These are phyloP conservation scores for Microhierax caerulescens DNA, from an alignment of 2,797 vertebrate genomes.

Conservation along the genomic window DNA sequence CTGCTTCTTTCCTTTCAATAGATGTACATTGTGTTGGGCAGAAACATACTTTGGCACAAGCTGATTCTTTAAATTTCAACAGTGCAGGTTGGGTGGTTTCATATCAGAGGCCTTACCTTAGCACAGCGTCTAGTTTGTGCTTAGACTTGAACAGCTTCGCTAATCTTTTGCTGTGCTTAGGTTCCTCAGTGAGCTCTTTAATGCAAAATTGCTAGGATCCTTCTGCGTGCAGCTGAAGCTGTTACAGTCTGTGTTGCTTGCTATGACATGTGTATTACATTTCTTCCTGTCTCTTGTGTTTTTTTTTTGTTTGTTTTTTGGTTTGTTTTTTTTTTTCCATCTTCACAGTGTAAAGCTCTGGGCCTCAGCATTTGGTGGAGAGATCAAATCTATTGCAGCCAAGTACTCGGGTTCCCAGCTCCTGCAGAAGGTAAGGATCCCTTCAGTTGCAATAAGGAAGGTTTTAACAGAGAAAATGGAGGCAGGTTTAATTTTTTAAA, in stretches of 20 bases:
- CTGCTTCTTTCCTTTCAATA: neutral
- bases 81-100: neutral
- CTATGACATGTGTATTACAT: slow-evolving; percentile 61
- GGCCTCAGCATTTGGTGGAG: slow-evolving; percentile 98
- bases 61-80: neutral
- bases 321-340: neutral
- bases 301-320: neutral
- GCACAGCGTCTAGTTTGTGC: neutral
- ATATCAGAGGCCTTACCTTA: slow-evolving; percentile 25
- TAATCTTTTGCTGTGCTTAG: neutral
- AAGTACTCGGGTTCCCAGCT: slow-evolving; percentile 99
- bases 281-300: slow-evolving; percentile 40
- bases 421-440: slow-evolving; percentile 92
- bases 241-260: slow-evolving; percentile 43
- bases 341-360: slow-evolving; percentile 93
- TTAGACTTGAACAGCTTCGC: neutral
- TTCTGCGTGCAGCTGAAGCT: slow-evolving; percentile 9
- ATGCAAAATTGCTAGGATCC: slow-evolving; percentile 9
- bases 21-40: neutral
- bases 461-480: slow-evolving; percentile 73
- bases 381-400: slow-evolving; percentile 97
- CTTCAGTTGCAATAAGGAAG: slow-evolving; percentile 16
- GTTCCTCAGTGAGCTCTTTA: neutral
- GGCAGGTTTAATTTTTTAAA: slow-evolving; percentile 70
- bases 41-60: neutral